Percentiles rank a stretch among this genome's conserved stretches.
phyloP scores from a whole-genome alignment of 2,888 invertebrate genomes.

The Cetonia aurata region DNA sequence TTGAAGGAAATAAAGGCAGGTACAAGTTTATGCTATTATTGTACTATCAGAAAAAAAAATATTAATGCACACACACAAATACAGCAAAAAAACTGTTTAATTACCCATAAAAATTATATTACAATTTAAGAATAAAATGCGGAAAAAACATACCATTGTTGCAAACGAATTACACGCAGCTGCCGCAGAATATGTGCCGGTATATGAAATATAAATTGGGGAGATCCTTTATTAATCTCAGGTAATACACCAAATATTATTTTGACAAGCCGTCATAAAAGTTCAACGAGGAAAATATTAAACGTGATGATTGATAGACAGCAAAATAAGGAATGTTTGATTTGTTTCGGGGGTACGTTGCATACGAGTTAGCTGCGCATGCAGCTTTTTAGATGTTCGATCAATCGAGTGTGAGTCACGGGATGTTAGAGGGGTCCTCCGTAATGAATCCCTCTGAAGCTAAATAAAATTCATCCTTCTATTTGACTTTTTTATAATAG shows the following conservation, averaged over 20 bases:
- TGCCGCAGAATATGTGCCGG: not conserved
- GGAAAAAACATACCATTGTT: conserved; percentile 36
- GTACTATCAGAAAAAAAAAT: not conserved
- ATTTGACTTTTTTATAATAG: no score
- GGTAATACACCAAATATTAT: conserved; percentile 34
- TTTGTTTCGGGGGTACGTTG: conserved; percentile 48
- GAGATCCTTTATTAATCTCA: conserved; percentile 35
- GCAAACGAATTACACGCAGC: not conserved
- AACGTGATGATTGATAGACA: conserved; percentile 58
- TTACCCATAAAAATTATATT: conserved; percentile 1
- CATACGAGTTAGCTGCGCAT: conserved; percentile 52
- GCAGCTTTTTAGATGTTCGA: conserved; percentile 57
- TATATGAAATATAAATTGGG: conserved; percentile 1
- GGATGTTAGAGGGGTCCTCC: conserved; percentile 28
- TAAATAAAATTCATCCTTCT: no score
- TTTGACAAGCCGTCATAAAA: conserved; percentile 35
- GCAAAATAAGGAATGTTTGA: conserved; percentile 54
- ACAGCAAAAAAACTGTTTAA: conserved; percentile 1
- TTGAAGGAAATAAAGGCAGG: conserved; percentile 17
- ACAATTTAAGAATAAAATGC: not conserved
- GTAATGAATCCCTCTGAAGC: not conserved
- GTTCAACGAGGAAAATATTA: conserved; percentile 28
- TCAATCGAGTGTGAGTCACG: conserved; percentile 49
- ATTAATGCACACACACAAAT: not conserved
- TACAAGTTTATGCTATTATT: conserved; percentile 8